A percentile compares a stretch with the other conserved stretches of the same genome.
Conservation (phyloP, 2,113 vertebrate genomes). For the Piaya cayana region DNA sequence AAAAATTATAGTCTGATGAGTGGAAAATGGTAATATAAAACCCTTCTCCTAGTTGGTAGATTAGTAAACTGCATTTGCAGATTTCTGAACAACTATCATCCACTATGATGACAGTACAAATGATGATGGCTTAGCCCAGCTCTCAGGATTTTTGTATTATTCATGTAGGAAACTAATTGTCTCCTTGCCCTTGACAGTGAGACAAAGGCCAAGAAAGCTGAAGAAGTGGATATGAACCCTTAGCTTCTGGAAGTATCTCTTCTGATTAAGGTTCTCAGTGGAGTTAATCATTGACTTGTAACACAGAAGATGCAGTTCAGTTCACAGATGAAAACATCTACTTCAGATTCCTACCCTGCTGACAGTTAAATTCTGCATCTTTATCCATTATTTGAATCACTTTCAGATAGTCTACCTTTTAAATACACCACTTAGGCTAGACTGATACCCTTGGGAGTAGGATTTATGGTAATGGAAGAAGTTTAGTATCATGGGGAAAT, state of each 20-base stretch:
- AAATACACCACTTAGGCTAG: neutral
- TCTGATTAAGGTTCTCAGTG: neutral
- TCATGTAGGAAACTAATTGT: conserved; percentile 8
- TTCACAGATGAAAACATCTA: neutral
- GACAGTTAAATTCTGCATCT: neutral
- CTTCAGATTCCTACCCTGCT: neutral
- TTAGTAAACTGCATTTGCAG: neutral
- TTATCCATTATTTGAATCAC: neutral
- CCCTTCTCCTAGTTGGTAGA: neutral
- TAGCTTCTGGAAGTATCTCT: neutral
- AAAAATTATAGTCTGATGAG: neutral
- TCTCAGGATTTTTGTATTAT: neutral
- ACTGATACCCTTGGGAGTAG: neutral
- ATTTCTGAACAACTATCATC: neutral
- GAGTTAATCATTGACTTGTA: neutral
- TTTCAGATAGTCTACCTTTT: neutral
- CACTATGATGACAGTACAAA: neutral
- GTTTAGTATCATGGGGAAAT: neutral
- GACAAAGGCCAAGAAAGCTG: neutral
- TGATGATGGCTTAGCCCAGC: neutral
- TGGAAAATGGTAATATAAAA: neutral
- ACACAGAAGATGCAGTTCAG: neutral
- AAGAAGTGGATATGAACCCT: neutral
- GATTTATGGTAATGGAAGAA: neutral
- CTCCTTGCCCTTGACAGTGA: neutral